Evolutionary conservation across 2,797 vertebrate species (phyloP).

Genomic region (Alca torda): DNA sequence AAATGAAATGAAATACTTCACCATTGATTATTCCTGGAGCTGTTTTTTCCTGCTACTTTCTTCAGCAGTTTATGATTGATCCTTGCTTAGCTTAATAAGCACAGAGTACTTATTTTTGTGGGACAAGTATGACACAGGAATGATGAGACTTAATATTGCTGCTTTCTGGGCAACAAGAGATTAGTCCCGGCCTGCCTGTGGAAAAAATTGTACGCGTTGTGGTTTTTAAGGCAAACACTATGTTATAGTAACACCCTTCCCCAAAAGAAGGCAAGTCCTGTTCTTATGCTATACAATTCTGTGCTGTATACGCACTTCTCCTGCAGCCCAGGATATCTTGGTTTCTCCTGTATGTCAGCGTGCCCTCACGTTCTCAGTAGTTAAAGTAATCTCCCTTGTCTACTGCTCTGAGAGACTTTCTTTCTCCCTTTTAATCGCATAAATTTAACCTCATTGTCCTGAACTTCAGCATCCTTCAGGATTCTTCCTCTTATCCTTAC

Average conservation of each 20-base stretch:
- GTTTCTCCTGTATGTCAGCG: background rate
- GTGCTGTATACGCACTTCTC: accelerated
- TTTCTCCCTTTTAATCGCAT: background rate
- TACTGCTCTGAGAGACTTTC: background rate
- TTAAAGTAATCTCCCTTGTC: background rate
- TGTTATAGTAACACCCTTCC: background rate
- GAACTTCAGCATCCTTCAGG: background rate
- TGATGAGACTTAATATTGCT: background rate
- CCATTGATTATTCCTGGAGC: background rate
- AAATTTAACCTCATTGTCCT: background rate
- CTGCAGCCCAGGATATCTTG: background rate
- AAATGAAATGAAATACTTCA: background rate
- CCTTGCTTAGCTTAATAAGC: background rate
- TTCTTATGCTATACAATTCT: background rate
- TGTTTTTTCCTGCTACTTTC: background rate
- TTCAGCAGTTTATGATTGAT: background rate
- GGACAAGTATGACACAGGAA: background rate
- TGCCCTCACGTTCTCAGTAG: background rate
- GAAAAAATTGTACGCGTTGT: background rate
- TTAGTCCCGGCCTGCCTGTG: background rate
- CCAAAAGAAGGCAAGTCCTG: background rate
- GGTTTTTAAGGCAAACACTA: background rate
- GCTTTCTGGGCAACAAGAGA: background rate
- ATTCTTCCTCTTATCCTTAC: background rate
- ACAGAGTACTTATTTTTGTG: background rate